Percentiles rank a stretch among this genome's conserved stretches.
Evolutionary conservation across 2,888 invertebrate species (phyloP).

Genomic region (Ormyrus labotus): DNA sequence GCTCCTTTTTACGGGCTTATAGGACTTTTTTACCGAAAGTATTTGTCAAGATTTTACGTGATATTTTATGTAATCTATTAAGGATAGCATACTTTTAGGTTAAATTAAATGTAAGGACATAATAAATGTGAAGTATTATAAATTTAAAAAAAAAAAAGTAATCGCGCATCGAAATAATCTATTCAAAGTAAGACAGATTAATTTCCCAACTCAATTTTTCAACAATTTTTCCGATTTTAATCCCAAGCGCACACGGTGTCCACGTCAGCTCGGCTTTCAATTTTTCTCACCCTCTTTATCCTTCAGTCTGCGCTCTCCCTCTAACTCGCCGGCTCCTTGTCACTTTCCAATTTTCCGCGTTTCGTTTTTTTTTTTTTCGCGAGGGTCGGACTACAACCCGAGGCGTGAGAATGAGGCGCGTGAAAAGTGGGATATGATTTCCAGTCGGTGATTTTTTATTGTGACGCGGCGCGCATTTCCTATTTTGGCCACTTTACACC

Average conservation of each 20-base stretch:
- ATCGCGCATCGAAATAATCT: background rate
- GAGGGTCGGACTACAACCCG: slow-evolving; percentile 7
- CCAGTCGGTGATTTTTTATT: slow-evolving; percentile 42
- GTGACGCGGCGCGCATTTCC: slow-evolving; percentile 25
- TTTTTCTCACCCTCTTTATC: slow-evolving; percentile 36
- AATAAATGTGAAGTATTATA: no score
- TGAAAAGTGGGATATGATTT: slow-evolving; percentile 29
- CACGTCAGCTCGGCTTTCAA: background rate
- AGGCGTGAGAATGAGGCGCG: slow-evolving; percentile 50
- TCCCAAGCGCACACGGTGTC: background rate
- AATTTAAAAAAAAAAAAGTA: no score
- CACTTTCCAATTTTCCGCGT: slow-evolving; percentile 51
- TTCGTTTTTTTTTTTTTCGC: slow-evolving; percentile 37
- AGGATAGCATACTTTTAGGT: no score
- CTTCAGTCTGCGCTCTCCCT: background rate
- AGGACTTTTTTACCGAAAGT: no score
- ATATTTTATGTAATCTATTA: no score
- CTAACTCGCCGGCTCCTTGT: slow-evolving; percentile 21
- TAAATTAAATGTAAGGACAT: no score
- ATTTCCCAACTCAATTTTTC: slow-evolving; percentile 19
- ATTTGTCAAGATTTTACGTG: no score
- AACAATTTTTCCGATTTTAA: slow-evolving; percentile 9
- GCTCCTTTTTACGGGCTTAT: no score
- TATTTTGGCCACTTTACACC: slow-evolving; percentile 39
- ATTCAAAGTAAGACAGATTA: background rate